Percentiles rank a stretch among this genome's conserved stretches.
These are phyloP conservation scores for Drosophila aff. DNA, from an alignment of 1,140 invertebrate genomes.

Conservation along the genomic window DNA sequence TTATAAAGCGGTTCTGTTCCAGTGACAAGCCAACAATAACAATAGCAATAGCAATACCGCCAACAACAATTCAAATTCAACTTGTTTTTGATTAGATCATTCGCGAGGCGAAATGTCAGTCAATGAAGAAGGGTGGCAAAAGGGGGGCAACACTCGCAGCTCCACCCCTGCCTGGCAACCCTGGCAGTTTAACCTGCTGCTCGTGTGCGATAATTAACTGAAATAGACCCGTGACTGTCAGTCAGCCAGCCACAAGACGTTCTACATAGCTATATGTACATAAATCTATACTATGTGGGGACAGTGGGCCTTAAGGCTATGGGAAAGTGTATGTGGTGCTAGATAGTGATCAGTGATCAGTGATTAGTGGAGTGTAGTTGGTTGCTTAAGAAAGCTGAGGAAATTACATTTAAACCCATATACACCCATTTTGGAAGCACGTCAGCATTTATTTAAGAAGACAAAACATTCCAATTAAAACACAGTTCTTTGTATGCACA, in stretches of 20 bases:
- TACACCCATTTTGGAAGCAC: neutral
- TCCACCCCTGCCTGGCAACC: slow-evolving; percentile 5
- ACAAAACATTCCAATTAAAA: neutral
- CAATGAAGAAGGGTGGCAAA: slow-evolving; percentile 28
- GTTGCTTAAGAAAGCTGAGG: too few relatives aligned
- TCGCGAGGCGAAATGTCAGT: slow-evolving; percentile 76
- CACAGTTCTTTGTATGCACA: neutral
- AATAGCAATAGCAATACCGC: slow-evolving; percentile 42
- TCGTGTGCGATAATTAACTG: slow-evolving; percentile 78
- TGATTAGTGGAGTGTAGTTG: neutral
- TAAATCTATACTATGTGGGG: slow-evolving; percentile 31
- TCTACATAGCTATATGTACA: slow-evolving; percentile 33
- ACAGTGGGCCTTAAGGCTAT: slow-evolving; percentile 20
- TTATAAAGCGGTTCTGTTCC: slow-evolving; percentile 43
- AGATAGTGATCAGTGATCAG: neutral
- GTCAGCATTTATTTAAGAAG: neutral
- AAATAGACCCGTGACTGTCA: slow-evolving; percentile 80
- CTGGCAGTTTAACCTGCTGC: slow-evolving; percentile 59
- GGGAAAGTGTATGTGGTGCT: too few relatives aligned
- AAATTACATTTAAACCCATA: neutral
- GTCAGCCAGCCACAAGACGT: slow-evolving; percentile 45
- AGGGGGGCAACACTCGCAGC: slow-evolving; percentile 4
- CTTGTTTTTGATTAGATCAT: slow-evolving; percentile 81
- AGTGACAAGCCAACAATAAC: slow-evolving; percentile 57
- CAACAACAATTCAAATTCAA: slow-evolving; percentile 78